Percentiles rank a stretch among this genome's conserved stretches.
Evolutionary conservation across 64 coral and sea anemone genomes (phyloP).

Genomic region (Trachythela sp.): DNA sequence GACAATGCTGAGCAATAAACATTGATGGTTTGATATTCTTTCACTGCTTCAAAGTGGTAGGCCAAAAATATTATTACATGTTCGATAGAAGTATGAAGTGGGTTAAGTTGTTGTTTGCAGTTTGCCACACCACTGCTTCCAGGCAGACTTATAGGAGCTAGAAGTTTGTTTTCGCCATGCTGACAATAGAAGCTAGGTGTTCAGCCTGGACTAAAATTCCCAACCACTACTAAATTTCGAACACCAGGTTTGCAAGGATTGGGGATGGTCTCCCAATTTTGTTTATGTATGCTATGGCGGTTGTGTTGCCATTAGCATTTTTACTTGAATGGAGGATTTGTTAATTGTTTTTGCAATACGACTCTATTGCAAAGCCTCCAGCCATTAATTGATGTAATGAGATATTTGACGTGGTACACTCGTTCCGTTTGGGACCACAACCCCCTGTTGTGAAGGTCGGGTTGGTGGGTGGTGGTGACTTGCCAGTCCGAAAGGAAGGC

Average conservation of each 20-base stretch:
- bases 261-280: neutral
- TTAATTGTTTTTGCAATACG: neutral
- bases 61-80: slow-evolving; percentile 21
- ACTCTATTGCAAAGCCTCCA: neutral
- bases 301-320: neutral
- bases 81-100: slow-evolving; percentile 22
- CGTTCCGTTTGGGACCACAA: neutral
- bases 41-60: neutral
- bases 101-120: slow-evolving; percentile 39
- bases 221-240: neutral
- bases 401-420: neutral
- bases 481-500: neutral
- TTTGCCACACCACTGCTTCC: slow-evolving; percentile 40
- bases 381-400: neutral
- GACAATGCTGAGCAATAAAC: slow-evolving; percentile 31
- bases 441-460: neutral
- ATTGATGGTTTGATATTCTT: slow-evolving; percentile 22
- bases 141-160: slow-evolving; percentile 34
- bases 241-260: neutral
- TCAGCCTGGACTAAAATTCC: neutral
- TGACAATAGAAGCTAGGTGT: neutral
- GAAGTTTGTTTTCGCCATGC: slow-evolving; percentile 3
- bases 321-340: neutral
- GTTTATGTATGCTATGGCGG: slow-evolving; percentile 9
- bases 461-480: neutral